Percentiles rank a stretch among this genome's conserved stretches.
These are phyloP conservation scores for Margaritifera margaritifera DNA, from an alignment of 2,888 invertebrate genomes.

Conservation along the genomic window DNA sequence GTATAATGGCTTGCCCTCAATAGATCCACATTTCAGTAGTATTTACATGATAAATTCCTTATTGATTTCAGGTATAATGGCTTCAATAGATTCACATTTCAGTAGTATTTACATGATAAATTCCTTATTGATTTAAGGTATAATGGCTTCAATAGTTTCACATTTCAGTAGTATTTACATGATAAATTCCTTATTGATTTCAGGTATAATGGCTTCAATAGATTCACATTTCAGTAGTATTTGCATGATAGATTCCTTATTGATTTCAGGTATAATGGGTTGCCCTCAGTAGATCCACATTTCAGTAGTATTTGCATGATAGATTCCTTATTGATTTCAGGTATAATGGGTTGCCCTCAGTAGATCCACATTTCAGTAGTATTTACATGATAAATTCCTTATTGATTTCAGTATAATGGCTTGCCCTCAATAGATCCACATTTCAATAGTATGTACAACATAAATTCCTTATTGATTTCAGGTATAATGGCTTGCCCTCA, in stretches of 20 bases:
- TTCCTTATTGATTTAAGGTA: conserved; percentile 26
- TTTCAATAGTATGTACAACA: too few relatives aligned
- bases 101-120: too few relatives aligned
- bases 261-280: conserved; percentile 44
- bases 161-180: too few relatives aligned
- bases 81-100: too few relatives aligned
- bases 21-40: too few relatives aligned
- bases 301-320: too few relatives aligned
- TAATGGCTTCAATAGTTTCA: too few relatives aligned
- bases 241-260: not conserved
- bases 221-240: too few relatives aligned
- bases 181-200: not conserved
- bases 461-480: conserved; percentile 17
- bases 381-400: too few relatives aligned
- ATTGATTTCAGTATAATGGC: conserved; percentile 40
- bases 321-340: conserved; percentile 17
- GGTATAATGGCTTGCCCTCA: conserved; percentile 50
- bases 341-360: conserved; percentile 47
- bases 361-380: too few relatives aligned
- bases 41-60: too few relatives aligned
- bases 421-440: conserved; percentile 45
- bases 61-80: conserved; percentile 44
- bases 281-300: conserved; percentile 46
- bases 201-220: conserved; percentile 54
- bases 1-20: conserved; percentile 47